A percentile compares a stretch with the other conserved stretches of the same genome.
Evolutionary conservation across 2,113 vertebrate genomes (phyloP).

Genomic region (Acanthochromis polyacanthus): DNA sequence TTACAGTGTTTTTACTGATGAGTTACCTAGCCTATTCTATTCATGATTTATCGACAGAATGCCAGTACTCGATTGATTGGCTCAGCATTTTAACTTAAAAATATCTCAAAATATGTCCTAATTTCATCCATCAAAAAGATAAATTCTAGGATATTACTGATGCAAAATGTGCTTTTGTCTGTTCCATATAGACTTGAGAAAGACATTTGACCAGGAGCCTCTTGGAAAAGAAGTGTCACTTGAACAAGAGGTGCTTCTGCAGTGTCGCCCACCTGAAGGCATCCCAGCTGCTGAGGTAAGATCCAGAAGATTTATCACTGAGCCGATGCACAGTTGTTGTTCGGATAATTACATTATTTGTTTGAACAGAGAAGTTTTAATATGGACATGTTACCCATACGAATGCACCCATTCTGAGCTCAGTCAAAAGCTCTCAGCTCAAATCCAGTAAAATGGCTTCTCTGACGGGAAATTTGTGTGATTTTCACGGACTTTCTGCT

Average conservation of each 20-base stretch:
- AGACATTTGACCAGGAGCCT: constrained; percentile 97
- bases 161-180: constrained; percentile 18
- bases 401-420: constrained; percentile 17
- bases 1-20: constrained; percentile 9
- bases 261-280: constrained; percentile 97
- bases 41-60: constrained; percentile 6
- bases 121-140: not conserved
- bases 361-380: constrained; percentile 7
- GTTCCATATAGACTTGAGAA: constrained; percentile 89
- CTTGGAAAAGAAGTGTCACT: constrained; percentile 96
- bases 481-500: constrained; percentile 25
- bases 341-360: not conserved
- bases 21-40: not conserved
- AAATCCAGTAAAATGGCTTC: constrained; percentile 60
- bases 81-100: constrained; percentile 12
- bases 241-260: constrained; percentile 96
- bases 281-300: constrained; percentile 95
- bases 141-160: constrained; percentile 5
- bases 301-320: constrained; percentile 5
- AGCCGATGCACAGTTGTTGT: constrained; percentile 1
- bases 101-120: constrained; percentile 6
- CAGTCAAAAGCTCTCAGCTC: constrained; percentile 17
- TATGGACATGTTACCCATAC: not conserved
- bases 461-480: constrained; percentile 48
- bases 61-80: constrained; percentile 9